Evolutionary conservation across 2,113 vertebrate genomes (phyloP), one percentile per base, ranked within the genome.

Genomic region (Mobula hypostoma): DNA sequence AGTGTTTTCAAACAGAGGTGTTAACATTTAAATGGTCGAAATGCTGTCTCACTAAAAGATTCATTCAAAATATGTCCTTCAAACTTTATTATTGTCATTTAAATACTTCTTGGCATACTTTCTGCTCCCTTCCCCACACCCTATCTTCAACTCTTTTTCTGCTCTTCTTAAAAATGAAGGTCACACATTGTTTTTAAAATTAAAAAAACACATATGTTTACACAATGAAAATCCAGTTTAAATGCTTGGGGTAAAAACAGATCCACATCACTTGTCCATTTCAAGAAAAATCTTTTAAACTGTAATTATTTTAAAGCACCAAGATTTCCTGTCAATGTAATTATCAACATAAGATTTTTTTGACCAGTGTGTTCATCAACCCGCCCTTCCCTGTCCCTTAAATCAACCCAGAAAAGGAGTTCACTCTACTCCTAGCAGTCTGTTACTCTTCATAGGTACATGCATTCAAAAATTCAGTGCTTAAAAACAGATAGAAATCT

Each of bases 401-500:
- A 74, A 40, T 74, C 68, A 27, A 93, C 68, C 63, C 32, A 93
- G 40, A 74, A 70, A 70, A 48, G 63, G 85, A 93, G 68, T 93
- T 74, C 36, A n/a, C 91, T 48, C 40, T 93, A 56, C 19, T 93
- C 32, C 8, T 27, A 74, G 66, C 32, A 48, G 70, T 93, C 91
- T 56, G 91, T 76, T 72, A 56, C 68, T 74, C 68, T 93, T 74
- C 68, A 56, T 29, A 17, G 91, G 32, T 48, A 93, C 91, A 72
- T 93, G 91, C 91, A 93, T 93, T 93, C 91, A 17, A 29, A 74
- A 93, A 93, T 93, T 93, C 91, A 93, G 91, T 93, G 91, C 91
- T 93, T 93, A 93, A 93, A 93, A 93, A 48, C 72, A 70, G 70
- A 93, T 93, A 93, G 74, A 93, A 72, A 72, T 93, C 36, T 72